Conservation (phyloP, 2,113 vertebrate genomes). For the Paramormyrops kingsleyae region DNA sequence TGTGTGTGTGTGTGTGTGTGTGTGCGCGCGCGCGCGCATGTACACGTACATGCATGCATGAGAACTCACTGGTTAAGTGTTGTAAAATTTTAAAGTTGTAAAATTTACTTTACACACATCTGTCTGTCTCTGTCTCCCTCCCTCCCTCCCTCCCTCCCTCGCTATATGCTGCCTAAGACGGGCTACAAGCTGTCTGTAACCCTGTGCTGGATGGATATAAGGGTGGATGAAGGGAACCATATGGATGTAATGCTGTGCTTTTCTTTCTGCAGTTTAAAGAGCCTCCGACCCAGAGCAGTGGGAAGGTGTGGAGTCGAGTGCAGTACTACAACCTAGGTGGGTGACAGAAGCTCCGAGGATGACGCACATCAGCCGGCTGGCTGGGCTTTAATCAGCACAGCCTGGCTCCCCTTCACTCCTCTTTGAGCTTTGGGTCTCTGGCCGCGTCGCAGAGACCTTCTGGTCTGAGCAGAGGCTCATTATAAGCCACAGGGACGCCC, state of each 20-base stretch:
- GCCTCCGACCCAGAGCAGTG: constrained; percentile 28
- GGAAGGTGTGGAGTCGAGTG: constrained; percentile 10
- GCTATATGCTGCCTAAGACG: background rate
- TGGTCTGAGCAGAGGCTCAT: background rate
- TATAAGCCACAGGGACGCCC: background rate
- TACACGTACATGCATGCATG: too few relatives aligned
- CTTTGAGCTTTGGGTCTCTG: background rate
- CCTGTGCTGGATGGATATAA: background rate
- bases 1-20: background rate
- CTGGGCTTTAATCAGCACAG: background rate
- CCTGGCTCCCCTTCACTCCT: background rate
- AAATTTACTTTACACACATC: background rate
- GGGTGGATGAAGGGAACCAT: background rate
- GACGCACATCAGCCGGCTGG: background rate
- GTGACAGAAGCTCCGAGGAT: background rate
- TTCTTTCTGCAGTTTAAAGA: constrained; percentile 50
- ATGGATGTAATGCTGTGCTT: background rate
- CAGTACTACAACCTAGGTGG: constrained; percentile 15
- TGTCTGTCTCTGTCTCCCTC: too few relatives aligned
- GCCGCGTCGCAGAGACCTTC: background rate
- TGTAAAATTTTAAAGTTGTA: background rate
- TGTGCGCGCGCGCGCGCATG: background rate
- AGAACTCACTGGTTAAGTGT: background rate
- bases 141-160: too few relatives aligned
- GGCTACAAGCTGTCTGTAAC: background rate